A percentile compares a stretch with the other conserved stretches of the same genome.
phyloP scores from a whole-genome alignment of 2,888 invertebrate genomes.

The Loripinus fragilis region DNA sequence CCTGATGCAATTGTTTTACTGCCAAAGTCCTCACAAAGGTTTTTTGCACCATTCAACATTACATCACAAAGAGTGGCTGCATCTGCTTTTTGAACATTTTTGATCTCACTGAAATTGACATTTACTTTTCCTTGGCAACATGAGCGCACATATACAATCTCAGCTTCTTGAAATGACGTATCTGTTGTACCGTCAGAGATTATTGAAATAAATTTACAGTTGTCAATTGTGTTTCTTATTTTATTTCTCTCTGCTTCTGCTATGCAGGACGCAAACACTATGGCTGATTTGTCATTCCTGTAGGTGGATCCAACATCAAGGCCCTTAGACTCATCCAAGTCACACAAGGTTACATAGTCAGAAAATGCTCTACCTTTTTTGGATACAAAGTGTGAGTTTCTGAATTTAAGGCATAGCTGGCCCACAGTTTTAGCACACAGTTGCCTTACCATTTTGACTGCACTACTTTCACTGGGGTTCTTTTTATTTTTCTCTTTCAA shows the following conservation, averaged over 20 bases:
- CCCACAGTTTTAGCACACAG: neutral
- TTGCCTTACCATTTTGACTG: neutral
- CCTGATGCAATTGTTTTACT: slow-evolving; percentile 35
- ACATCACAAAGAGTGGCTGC: slow-evolving; percentile 22
- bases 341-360: neutral
- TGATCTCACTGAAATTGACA: slow-evolving; percentile 27
- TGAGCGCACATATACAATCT: slow-evolving; percentile 38
- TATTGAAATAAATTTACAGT: slow-evolving; percentile 19
- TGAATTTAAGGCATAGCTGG: neutral
- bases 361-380: slow-evolving; percentile 21
- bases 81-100: slow-evolving; percentile 35
- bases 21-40: neutral
- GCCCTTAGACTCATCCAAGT: slow-evolving; percentile 14
- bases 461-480: neutral
- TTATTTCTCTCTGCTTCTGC: slow-evolving; percentile 17
- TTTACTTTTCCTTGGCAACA: slow-evolving; percentile 2
- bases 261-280: neutral
- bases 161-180: slow-evolving; percentile 35
- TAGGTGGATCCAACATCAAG: slow-evolving; percentile 23
- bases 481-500: neutral
- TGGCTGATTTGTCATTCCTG: neutral
- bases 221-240: neutral
- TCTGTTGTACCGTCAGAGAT: slow-evolving; percentile 42
- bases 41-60: slow-evolving; percentile 22
- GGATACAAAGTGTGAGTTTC: neutral